These are phyloP conservation scores for Nettapus auritus DNA, from an alignment of 2,113 vertebrate genomes.

Conservation along the genomic window DNA sequence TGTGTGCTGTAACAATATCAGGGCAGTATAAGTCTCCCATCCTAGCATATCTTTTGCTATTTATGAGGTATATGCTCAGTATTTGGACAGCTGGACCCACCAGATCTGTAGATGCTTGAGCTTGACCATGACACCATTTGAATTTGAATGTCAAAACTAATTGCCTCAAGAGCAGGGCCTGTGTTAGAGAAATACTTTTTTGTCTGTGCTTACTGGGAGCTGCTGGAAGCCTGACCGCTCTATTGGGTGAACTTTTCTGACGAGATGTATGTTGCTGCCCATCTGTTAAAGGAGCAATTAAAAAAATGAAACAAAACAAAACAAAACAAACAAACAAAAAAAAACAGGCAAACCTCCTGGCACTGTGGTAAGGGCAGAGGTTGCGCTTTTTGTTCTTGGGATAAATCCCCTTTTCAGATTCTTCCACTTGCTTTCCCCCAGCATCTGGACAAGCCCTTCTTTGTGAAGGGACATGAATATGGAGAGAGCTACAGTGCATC, in stretches of 20 bases:
- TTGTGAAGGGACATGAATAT: slow-evolving; percentile 60
- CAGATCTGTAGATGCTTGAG: background rate
- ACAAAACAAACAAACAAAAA: background rate
- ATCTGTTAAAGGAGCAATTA: slow-evolving; percentile 11
- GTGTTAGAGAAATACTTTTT: background rate
- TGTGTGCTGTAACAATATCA: rapidly evolving
- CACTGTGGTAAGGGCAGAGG: slow-evolving; percentile 22
- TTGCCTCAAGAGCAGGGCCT: background rate
- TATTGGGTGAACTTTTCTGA: background rate
- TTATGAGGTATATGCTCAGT: background rate
- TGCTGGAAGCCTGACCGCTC: background rate
- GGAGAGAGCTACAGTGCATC: background rate
- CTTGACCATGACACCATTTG: slow-evolving; percentile 4
- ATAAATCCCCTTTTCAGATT: slow-evolving; percentile 54
- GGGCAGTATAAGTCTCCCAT: background rate
- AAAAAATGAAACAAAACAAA: background rate
- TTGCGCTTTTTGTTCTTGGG: slow-evolving; percentile 43
- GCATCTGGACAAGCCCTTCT: slow-evolving; percentile 31
- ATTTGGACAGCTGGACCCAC: background rate
- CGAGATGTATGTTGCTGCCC: background rate
- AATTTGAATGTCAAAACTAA: background rate
- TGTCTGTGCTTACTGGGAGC: background rate
- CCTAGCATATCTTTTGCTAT: background rate
- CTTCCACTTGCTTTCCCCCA: background rate
- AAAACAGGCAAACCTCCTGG: background rate